Base-by-base conservation (phyloP, 2,888 invertebrate genomes). In the Agriopis aurantiaria region DNA sequence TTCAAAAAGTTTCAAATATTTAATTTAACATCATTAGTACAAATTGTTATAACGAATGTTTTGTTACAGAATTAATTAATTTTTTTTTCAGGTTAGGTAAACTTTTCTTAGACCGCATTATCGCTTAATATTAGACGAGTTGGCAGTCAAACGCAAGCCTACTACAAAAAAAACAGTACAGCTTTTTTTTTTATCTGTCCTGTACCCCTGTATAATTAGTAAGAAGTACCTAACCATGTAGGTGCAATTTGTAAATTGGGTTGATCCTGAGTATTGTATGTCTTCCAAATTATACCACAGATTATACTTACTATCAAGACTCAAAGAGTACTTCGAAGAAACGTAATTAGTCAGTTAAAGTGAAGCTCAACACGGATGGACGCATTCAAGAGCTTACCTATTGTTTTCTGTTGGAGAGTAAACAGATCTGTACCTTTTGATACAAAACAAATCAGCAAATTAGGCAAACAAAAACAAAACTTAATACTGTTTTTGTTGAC, bases 341-440 rank as follows among this genome's bases (percentile, higher is more conserved):
- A 51, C 51, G 8, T 17, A 52, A 23, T 52, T 52, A 52, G 23
- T 17, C 9, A 17, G 51, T 17, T 51, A 52, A 10, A 52, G 52
- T 10, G 23, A 17, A 17, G 51, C 51, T 17, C 8, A 9, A 17
- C 40, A n/a, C 7, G 40, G 12, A 6, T 55, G 7, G 0, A n/a
- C 55, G 40, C 55, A 55, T 55, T 55, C 55, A 55, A 55, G 8
- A 55, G n/a, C 40, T 33, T 12, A 40, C 53, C 12, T n/a, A 5
- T 12, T 55, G 40, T 55, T 40, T 41, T 41, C 8, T 41, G 40
- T 40, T 55, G 3, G 8, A n/a, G 7, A 41, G 40, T 41, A 55
- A 41, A 55, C 40, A 55, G 40, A 40, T n/a, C 7, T 40, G n/a
- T n/a, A 23, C 17, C n/a, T n/a, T 41, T n/a, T n/a, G 55, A 55